Base-by-base conservation (phyloP, 2,797 vertebrate genomes). In the Pterois miles region DNA sequence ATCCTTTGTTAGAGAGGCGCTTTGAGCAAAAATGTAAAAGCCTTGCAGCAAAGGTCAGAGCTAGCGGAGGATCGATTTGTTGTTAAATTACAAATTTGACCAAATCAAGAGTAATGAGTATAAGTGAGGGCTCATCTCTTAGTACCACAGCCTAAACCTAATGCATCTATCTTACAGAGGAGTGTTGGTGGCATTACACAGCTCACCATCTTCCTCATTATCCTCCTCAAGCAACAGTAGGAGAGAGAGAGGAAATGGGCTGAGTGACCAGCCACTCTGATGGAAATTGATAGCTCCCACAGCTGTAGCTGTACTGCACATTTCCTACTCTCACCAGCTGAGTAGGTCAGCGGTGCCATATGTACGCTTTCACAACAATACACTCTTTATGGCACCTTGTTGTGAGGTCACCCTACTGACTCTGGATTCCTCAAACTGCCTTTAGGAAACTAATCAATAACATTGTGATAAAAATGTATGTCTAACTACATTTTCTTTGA, bases 1-100 rank as follows among this genome's bases (percentile, higher is more conserved):
- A 82, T 77, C 71, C 52, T 68, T 54, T 27, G 54, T 71, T 23
- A 5, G 54, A 52, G 48, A 76, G 56, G 38, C 29, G 27, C 83
- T 88, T 86, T 89, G 78, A 86, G 76, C 72, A 78, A 87, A 91
- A 91, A 87, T 88, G 83, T 88, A 81, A 81, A 89, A 85, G 83
- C 83, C 66, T 83, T 53, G 71, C 70, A 78, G 75, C 80, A 93
- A 94, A 92, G 92, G 92, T 91, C 88, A 93, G 78, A 65, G 72
- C 84, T 68, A 76, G 76, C 79, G 76, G 71, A 74, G 72, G 72
- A 93, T 94, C 74, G 80, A 93, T 94, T 81, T 91, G 90, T 91
- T 93, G 90, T 91, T 94, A 91, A 93, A 92, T 91, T 87, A 90
- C 88, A 92, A 94, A 91, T 94, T 91, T 79, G 74, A 80, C 64